Percentiles rank a stretch among this genome's conserved stretches.
phyloP scores from a whole-genome alignment of 2,113 vertebrate genomes.

The Coptodon rendalli region DNA sequence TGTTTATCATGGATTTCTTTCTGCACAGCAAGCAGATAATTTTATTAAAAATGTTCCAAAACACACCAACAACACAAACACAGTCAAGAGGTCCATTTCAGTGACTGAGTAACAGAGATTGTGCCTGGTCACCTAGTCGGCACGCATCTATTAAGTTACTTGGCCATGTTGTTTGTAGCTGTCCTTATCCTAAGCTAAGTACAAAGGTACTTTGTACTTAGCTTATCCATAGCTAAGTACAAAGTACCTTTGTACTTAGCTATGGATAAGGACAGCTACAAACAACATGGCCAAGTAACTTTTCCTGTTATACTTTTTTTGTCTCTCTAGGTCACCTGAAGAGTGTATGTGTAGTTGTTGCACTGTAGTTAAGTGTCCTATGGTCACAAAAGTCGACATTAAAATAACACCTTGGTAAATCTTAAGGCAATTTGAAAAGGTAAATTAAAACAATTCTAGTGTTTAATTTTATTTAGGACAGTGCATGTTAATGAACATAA shows the following conservation, averaged over 20 bases:
- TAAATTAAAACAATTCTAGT: background rate
- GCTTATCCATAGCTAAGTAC: too few relatives aligned
- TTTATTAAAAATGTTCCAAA: background rate
- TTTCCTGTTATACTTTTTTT: background rate
- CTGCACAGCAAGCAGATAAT: background rate
- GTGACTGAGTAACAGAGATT: background rate
- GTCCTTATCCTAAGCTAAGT: too few relatives aligned
- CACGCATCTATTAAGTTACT: fast-evolving
- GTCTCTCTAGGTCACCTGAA: background rate
- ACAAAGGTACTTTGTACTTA: too few relatives aligned
- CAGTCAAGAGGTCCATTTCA: background rate
- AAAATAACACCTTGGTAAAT: fast-evolving
- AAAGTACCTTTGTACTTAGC: background rate
- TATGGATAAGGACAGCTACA: background rate
- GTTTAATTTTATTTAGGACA: background rate
- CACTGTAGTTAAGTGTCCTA: background rate
- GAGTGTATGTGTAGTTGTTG: background rate
- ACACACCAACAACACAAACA: background rate
- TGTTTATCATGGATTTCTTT: background rate
- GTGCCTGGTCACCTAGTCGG: fast-evolving
- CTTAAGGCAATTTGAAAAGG: fast-evolving
- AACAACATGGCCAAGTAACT: fast-evolving
- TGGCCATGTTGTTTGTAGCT: too few relatives aligned
- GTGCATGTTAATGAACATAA: too few relatives aligned
- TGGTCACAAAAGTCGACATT: background rate